phyloP scores from a whole-genome alignment of 1,140 invertebrate species.

The Brachionus manjavacas region DNA sequence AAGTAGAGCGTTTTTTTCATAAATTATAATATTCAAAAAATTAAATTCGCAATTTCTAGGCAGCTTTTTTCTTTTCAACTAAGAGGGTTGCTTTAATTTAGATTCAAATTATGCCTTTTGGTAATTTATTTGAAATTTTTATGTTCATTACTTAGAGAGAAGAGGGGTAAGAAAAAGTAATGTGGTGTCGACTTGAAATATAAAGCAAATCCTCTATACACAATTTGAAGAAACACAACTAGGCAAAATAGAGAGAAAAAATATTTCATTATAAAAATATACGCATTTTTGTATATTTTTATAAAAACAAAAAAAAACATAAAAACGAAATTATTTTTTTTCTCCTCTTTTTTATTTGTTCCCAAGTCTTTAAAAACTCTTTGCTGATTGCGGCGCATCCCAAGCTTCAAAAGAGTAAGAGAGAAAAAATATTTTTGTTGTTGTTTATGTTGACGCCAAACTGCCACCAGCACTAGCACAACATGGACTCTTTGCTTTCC shows the following conservation, averaged over 20 bases:
- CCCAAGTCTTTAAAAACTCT: neutral
- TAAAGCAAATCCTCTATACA: neutral
- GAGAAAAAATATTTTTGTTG: conserved; percentile 27
- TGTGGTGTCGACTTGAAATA: neutral
- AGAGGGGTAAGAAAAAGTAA: neutral
- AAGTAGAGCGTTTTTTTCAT: neutral
- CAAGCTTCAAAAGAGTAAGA: neutral
- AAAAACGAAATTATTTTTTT: conserved; percentile 37
- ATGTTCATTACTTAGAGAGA: neutral
- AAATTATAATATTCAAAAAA: conserved; percentile 1
- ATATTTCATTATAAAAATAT: conserved; percentile 38
- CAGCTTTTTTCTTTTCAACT: neutral
- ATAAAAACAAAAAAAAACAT: conserved; percentile 12
- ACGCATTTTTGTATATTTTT: conserved; percentile 37
- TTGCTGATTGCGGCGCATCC: conserved; percentile 1
- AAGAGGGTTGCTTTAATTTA: neutral
- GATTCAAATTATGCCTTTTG: neutral
- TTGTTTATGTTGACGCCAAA: neutral
- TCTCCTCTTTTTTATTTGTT: conserved; percentile 9
- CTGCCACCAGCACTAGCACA: neutral
- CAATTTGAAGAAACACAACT: neutral
- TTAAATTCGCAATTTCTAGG: neutral
- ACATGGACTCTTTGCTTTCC: conserved; percentile 27
- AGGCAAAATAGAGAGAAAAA: neutral
- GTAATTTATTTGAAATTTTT: neutral